Evolutionary conservation across 2,113 vertebrate genomes (phyloP).

Genomic region (Murina feae): DNA sequence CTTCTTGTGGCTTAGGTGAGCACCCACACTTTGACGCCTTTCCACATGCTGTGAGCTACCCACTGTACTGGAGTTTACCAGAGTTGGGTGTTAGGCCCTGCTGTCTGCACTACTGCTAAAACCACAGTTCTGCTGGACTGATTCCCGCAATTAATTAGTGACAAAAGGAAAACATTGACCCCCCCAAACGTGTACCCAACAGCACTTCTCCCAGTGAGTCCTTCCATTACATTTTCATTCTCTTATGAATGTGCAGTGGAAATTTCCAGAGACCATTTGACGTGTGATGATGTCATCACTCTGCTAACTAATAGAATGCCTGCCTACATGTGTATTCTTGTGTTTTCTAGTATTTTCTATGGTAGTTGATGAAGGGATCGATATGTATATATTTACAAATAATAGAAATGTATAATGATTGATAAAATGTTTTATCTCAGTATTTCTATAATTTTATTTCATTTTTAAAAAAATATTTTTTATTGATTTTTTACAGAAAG

Average conservation of each 20-base stretch:
- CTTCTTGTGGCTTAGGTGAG: neutral
- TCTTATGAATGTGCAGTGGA: neutral
- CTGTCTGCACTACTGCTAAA: slow-evolving; percentile 40
- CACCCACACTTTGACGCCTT: slow-evolving; percentile 16
- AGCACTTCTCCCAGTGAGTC: neutral
- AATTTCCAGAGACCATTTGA: slow-evolving; percentile 36
- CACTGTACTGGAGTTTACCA: neutral
- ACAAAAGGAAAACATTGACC: slow-evolving; percentile 55
- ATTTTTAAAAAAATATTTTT: too few species aligned
- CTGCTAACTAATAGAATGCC: neutral
- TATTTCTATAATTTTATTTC: neutral
- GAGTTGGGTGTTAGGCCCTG: slow-evolving; percentile 47
- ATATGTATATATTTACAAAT: neutral
- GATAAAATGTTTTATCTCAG: neutral
- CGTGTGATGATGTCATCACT: neutral
- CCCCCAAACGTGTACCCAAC: slow-evolving; percentile 40
- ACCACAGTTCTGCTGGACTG: slow-evolving; percentile 40
- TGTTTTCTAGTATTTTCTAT: slow-evolving; percentile 5
- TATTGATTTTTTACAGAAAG: too few species aligned
- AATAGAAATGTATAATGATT: neutral
- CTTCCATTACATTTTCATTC: neutral
- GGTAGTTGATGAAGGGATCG: neutral
- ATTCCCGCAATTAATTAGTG: slow-evolving; percentile 62
- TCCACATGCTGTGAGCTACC: neutral
- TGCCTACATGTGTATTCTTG: neutral